Evolutionary conservation across 2,888 invertebrate genomes (phyloP).

Genomic region (Rhagophthalmus giganteus): DNA sequence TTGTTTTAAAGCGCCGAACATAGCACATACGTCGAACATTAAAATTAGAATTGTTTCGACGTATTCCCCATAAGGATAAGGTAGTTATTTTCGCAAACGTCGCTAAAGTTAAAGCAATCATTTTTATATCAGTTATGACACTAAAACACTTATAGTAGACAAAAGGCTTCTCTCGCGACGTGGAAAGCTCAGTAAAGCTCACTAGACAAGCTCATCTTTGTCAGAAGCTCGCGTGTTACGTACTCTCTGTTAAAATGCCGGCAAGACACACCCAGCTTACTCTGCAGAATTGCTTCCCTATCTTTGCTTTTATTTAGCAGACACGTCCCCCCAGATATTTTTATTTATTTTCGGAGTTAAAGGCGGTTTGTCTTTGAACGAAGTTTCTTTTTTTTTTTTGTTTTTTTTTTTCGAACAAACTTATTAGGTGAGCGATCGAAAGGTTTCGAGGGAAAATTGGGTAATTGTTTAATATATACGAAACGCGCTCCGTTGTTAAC

Average conservation of each 20-base stretch:
- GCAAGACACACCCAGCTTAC: constrained; percentile 49
- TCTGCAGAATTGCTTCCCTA: constrained; percentile 46
- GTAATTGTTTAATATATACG: too few relatives aligned
- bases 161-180: constrained; percentile 35
- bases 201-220: constrained; percentile 40
- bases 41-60: too few relatives aligned
- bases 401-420: constrained; percentile 26
- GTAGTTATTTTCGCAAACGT: not conserved
- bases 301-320: constrained; percentile 39
- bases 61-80: too few relatives aligned
- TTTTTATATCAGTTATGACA: constrained; percentile 30
- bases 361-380: too few relatives aligned
- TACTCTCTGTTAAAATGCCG: constrained; percentile 45
- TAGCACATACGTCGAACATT: too few relatives aligned
- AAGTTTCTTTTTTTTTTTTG: constrained; percentile 34
- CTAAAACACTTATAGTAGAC: constrained; percentile 34
- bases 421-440: too few relatives aligned
- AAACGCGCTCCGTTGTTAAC: too few relatives aligned
- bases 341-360: too few relatives aligned
- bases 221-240: constrained; percentile 40
- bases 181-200: constrained; percentile 35
- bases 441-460: too few relatives aligned
- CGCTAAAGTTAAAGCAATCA: constrained; percentile 10
- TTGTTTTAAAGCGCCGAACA: too few relatives aligned
- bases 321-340: constrained; percentile 38